A percentile compares a stretch with the other conserved stretches of the same genome.
phyloP scores from a whole-genome alignment of 1,140 invertebrate genomes.

The Orius laevigatus region DNA sequence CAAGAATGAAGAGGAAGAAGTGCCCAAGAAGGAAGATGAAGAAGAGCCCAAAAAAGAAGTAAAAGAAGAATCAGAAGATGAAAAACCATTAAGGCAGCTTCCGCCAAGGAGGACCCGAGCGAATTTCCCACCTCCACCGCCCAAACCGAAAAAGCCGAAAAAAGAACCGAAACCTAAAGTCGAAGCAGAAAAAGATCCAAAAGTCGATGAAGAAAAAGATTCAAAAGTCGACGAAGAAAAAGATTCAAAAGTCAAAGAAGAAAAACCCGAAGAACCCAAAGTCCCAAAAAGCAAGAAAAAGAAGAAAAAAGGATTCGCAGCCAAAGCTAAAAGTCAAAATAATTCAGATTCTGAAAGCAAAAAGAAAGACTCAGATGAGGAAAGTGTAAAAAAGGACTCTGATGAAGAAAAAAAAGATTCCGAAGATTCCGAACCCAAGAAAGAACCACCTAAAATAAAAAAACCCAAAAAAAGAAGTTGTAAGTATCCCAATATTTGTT shows the following conservation, averaged over 20 bases:
- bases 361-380: not conserved
- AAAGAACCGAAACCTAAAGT: slow-evolving; percentile 49
- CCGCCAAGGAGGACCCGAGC: not conserved
- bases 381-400: not conserved
- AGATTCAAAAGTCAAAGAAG: not conserved
- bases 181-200: slow-evolving; percentile 17
- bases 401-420: slow-evolving; percentile 1
- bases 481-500: no score
- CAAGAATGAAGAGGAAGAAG: slow-evolving; percentile 13
- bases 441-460: not conserved
- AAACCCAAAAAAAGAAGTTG: slow-evolving; percentile 1
- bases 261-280: no score
- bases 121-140: slow-evolving; percentile 24
- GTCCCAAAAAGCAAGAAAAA: not conserved
- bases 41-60: not conserved
- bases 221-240: not conserved
- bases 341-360: not conserved
- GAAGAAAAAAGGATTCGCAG: not conserved
- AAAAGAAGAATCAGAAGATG: slow-evolving; percentile 28
- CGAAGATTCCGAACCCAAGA: not conserved
- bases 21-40: slow-evolving; percentile 1
- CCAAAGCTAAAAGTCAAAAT: not conserved
- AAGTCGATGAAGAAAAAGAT: not conserved
- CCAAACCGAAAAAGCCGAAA: slow-evolving; percentile 65
- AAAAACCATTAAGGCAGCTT: not conserved